These are phyloP conservation scores for Leucoma salicis DNA, from an alignment of 2,888 invertebrate genomes.

Conservation along the genomic window DNA sequence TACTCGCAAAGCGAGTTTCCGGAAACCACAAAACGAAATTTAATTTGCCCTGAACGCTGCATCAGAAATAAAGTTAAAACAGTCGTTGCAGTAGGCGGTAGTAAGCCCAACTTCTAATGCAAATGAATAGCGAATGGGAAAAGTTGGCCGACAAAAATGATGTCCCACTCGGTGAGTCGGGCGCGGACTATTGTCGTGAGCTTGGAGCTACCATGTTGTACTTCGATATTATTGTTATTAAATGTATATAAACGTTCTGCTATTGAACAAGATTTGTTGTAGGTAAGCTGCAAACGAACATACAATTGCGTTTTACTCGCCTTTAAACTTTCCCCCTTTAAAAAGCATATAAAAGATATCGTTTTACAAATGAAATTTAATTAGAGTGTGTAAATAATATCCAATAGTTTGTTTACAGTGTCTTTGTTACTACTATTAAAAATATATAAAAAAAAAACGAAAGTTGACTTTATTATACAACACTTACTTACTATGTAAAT, in stretches of 20 bases:
- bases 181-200: conserved; percentile 57
- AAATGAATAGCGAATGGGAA: conserved; percentile 82
- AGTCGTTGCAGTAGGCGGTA: conserved; percentile 76
- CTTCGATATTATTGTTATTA: conserved; percentile 70
- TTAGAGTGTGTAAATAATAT: conserved; percentile 46
- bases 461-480: too few relatives aligned
- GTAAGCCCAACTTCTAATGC: conserved; percentile 79
- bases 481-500: too few relatives aligned
- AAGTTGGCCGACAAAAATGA: conserved; percentile 80
- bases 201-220: conserved; percentile 52
- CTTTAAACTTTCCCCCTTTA: not conserved
- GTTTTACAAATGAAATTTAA: conserved; percentile 31
- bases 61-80: conserved; percentile 82
- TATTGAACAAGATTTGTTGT: conserved; percentile 36
- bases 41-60: conserved; percentile 82
- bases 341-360: not conserved
- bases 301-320: conserved; percentile 17
- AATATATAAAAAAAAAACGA: too few relatives aligned
- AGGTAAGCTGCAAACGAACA: conserved; percentile 21
- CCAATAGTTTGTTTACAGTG: conserved; percentile 69
- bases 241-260: conserved; percentile 55
- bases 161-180: conserved; percentile 66
- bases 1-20: conserved; percentile 74
- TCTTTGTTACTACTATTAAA: too few relatives aligned
- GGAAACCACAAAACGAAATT: conserved; percentile 81